phyloP scores from a whole-genome alignment of 2,888 invertebrate species.

The Tenthredo mesomela region DNA sequence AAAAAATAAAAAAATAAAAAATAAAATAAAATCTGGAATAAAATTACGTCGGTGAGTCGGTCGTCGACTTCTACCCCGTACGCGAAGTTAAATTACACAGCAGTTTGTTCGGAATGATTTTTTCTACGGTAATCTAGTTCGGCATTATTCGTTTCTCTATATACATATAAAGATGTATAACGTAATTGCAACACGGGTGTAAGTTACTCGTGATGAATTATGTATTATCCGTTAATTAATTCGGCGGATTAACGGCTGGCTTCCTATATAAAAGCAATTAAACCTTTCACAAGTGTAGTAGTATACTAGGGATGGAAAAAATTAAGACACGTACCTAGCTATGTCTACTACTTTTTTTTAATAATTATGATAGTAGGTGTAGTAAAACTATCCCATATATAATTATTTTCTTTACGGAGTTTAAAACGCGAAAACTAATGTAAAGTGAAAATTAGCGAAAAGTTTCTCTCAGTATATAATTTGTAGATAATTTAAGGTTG shows the following conservation, averaged over 20 bases:
- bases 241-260: neutral
- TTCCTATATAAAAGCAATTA: slow-evolving; percentile 29
- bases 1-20: neutral
- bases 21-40: neutral
- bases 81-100: slow-evolving; percentile 18
- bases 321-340: neutral
- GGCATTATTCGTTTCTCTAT: neutral
- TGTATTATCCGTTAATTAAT: slow-evolving; percentile 22
- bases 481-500: neutral
- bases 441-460: neutral
- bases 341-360: neutral
- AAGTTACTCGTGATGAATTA: slow-evolving; percentile 12
- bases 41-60: slow-evolving; percentile 32
- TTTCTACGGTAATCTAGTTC: neutral
- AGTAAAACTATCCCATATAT: neutral
- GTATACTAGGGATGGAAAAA: neutral
- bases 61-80: slow-evolving; percentile 7
- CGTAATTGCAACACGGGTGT: neutral
- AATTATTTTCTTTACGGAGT: neutral
- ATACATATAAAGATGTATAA: neutral
- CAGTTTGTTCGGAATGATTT: slow-evolving; percentile 18
- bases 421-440: neutral
- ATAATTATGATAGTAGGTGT: neutral
- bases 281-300: slow-evolving; percentile 1
- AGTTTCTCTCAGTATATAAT: neutral